phyloP scores from a whole-genome alignment of 2,113 vertebrate species.

The Odontophorus gujanensis region DNA sequence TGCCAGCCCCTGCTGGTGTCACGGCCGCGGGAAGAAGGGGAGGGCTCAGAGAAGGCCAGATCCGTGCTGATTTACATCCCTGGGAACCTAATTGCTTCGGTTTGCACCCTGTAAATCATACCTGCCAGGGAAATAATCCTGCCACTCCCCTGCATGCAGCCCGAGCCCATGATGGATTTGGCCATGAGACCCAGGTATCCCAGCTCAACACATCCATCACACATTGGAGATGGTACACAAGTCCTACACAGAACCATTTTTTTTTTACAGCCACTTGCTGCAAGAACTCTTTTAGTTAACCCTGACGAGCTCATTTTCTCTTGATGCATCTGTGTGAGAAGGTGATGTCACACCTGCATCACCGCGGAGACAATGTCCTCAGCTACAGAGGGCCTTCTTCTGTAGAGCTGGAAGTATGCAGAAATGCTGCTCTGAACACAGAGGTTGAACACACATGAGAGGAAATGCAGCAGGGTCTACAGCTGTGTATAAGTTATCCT shows the following conservation, averaged over 20 bases:
- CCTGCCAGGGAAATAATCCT: not conserved
- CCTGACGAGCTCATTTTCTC: not conserved
- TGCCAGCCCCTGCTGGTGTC: no score
- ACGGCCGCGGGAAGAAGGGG: fast-evolving
- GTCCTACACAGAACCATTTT: not conserved
- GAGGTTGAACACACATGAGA: fast-evolving
- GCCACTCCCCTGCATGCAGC: not conserved
- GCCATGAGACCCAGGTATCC: not conserved
- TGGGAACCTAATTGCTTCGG: not conserved
- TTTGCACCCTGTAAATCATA: slow-evolving; percentile 21
- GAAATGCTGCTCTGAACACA: fast-evolving
- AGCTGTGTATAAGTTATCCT: fast-evolving
- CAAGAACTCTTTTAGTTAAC: not conserved
- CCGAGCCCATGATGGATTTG: not conserved
- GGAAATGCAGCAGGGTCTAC: not conserved
- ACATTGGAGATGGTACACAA: not conserved
- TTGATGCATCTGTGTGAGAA: not conserved
- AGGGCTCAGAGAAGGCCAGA: not conserved
- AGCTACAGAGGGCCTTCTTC: not conserved
- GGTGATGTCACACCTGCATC: not conserved
- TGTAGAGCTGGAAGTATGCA: not conserved
- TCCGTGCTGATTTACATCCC: not conserved
- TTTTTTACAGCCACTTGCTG: not conserved
- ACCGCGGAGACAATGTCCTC: not conserved
- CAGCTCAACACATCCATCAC: not conserved